Evolutionary conservation across 2,888 invertebrate genomes (phyloP), one percentile per base, ranked within the genome.

Genomic region (Reticulitermes lucifugus): DNA sequence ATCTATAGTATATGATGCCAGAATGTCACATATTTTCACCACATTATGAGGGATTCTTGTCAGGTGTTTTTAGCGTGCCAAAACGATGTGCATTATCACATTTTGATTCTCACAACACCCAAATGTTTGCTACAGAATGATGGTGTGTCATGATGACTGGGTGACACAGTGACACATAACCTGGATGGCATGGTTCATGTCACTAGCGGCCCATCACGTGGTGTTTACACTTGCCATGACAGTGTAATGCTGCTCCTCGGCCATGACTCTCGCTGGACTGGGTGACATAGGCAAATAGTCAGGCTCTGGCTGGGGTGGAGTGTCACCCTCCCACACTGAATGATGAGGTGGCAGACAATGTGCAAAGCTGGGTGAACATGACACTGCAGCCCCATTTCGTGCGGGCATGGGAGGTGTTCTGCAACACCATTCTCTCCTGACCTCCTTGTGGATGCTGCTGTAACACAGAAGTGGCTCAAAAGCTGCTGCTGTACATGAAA

Each of bases 141-240:
- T 18, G 5, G 55, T 14, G 18, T 55, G 55, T 55, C 55, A 55
- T 55, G 55, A 55, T 12, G 12, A 46, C 10, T 46, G 46, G 18
- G 12, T 55, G 14, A 14, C 55, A 55, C 12, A 55, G 55, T 55
- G 55, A 55, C 55, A 18, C 14, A 18, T 55, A 55, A 18, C 18
- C 14, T 55, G 14, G 18, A 51, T 18, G 18, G 5, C 5, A 12
- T 18, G 55, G 55, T 55, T 55, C 18, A 46, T 12, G 9, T 46
- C 12, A 0, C 46, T 46, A 1, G 12, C 12, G 46, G 46, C 12
- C 46, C 46, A 46, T 46, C 46, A 46, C 46, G 86, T 83, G 14
- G 83, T 86, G 65, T 87, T 87, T 41, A 87, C 87, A 65, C 87
- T 88, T 22, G 88, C 87, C 88, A 88, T 88, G n/a, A 87, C 86